These are phyloP conservation scores for Thermophis baileyi DNA, from an alignment of 2,113 vertebrate species.

Conservation along the genomic window DNA sequence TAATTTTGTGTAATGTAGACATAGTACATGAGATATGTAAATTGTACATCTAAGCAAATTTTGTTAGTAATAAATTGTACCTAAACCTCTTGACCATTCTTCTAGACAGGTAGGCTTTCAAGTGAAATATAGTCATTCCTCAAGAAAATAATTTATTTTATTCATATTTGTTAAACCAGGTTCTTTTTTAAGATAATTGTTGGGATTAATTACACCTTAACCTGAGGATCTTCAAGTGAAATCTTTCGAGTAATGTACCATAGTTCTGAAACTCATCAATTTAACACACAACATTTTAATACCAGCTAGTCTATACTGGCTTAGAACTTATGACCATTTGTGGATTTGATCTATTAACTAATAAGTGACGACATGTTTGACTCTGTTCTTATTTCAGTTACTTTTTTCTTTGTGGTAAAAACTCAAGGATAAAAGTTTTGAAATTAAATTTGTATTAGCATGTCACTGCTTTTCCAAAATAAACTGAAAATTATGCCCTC, in stretches of 20 bases:
- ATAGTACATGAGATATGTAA: neutral
- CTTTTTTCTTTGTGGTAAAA: conserved; percentile 20
- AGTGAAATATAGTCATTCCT: neutral
- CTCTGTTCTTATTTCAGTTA: neutral
- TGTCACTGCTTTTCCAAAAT: conserved; percentile 30
- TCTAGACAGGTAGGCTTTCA: neutral
- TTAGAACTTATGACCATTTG: neutral
- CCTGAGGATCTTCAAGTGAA: conserved; percentile 28
- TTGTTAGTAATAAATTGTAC: neutral
- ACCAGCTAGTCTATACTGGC: neutral
- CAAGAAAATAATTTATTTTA: neutral
- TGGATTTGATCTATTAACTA: neutral
- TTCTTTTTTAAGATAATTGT: conserved; percentile 47
- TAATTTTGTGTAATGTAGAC: neutral
- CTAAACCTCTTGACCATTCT: neutral
- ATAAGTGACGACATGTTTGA: neutral
- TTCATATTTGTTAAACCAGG: conserved; percentile 35
- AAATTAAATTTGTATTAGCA: neutral
- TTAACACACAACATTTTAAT: neutral
- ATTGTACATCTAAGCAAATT: neutral
- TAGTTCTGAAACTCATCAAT: conserved; percentile 1
- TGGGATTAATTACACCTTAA: conserved; percentile 45
- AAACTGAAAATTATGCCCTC: conserved; percentile 12
- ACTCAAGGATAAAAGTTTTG: neutral
- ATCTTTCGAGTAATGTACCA: conserved; percentile 6